Conservation (phyloP, 35 echinoderm and acorn worm species). For the Eucidaris tribuloides region DNA sequence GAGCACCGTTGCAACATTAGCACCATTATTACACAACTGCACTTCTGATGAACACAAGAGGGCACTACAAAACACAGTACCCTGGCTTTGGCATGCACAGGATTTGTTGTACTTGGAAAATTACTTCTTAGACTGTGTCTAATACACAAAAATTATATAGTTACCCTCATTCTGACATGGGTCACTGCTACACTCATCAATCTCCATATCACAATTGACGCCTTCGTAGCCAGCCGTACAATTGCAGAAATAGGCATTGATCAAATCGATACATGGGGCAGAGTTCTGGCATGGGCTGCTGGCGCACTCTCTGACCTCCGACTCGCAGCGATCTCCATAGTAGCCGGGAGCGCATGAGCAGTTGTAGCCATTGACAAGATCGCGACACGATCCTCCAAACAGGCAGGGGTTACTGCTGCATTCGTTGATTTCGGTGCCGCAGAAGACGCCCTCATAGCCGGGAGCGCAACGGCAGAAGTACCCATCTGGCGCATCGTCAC, state of each 20-base stretch:
- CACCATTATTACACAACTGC: too few relatives aligned
- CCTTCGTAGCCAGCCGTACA: constrained; percentile 56
- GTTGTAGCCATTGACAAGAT: constrained; percentile 27
- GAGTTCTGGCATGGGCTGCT: constrained; percentile 52
- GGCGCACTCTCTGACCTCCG: constrained; percentile 39
- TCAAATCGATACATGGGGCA: constrained; percentile 35
- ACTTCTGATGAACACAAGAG: too few relatives aligned
- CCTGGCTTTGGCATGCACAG: too few relatives aligned
- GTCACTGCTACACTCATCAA: constrained; percentile 66
- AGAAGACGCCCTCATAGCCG: constrained; percentile 13
- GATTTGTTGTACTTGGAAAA: too few relatives aligned
- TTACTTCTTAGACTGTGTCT: too few relatives aligned
- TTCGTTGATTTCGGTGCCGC: constrained; percentile 48
- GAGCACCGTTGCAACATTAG: too few relatives aligned
- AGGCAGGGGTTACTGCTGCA: constrained; percentile 64
- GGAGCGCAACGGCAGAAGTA: constrained; percentile 24
- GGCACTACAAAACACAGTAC: too few relatives aligned
- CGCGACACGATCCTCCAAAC: constrained; percentile 21
- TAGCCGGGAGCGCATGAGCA: constrained; percentile 37
- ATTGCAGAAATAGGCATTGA: constrained; percentile 49
- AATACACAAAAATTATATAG: too few relatives aligned
- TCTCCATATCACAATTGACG: constrained; percentile 63
- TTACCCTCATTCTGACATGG: constrained; percentile 73
- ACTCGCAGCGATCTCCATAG: constrained; percentile 36
- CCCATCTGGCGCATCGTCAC: constrained; percentile 4